Percentiles rank a stretch among this genome's conserved stretches.
Conservation (phyloP, 2,888 invertebrate species). For the Phortica okadai region DNA sequence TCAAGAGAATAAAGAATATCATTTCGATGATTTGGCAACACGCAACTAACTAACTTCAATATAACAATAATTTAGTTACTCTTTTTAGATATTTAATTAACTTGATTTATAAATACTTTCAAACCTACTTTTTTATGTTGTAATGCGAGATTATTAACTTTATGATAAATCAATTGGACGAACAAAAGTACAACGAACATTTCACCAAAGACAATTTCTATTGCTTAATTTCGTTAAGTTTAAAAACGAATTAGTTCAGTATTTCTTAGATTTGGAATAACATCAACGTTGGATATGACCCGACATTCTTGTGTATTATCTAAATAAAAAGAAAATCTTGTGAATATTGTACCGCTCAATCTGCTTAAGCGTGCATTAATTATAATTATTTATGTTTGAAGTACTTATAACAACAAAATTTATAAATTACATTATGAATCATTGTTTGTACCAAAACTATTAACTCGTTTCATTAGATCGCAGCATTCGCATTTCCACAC, state of each 20-base stretch:
- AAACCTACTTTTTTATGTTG: neutral
- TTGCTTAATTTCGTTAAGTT: neutral
- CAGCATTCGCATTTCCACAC: neutral
- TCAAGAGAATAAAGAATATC: constrained; percentile 29
- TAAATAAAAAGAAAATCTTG: too few relatives aligned
- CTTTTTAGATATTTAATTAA: neutral
- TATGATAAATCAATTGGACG: neutral
- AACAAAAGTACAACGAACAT: constrained; percentile 15
- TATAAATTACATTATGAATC: too few relatives aligned
- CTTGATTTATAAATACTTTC: neutral
- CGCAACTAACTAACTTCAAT: neutral
- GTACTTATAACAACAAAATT: too few relatives aligned
- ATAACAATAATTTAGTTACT: neutral
- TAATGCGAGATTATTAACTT: neutral
- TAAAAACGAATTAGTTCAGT: neutral
- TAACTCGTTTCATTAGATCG: neutral
- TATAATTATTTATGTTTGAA: too few relatives aligned
- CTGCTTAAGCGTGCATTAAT: too few relatives aligned
- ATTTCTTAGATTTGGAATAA: too few relatives aligned
- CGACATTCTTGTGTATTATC: too few relatives aligned
- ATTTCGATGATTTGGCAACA: neutral
- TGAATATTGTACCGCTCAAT: too few relatives aligned
- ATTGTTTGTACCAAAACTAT: too few relatives aligned
- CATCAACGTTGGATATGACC: too few relatives aligned
- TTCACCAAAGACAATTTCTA: constrained; percentile 12